phyloP scores from a whole-genome alignment of 1,140 invertebrate genomes.

The Aethina tumida region DNA sequence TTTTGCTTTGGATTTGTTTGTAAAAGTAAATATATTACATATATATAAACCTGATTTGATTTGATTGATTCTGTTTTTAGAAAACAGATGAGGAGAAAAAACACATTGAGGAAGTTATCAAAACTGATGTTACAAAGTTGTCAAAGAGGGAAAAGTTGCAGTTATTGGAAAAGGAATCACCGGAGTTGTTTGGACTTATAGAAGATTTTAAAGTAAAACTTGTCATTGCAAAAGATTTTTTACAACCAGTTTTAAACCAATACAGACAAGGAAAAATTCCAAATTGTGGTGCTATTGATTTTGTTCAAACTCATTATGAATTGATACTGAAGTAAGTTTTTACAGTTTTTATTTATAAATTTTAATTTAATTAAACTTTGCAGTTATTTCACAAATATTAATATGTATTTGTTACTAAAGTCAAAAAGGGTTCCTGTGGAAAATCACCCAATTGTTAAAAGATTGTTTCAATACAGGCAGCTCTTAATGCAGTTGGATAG shows the following conservation, averaged over 20 bases:
- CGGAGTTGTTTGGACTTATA: conserved; percentile 66
- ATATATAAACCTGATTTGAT: conserved; percentile 4
- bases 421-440: conserved; percentile 55
- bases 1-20: conserved; percentile 61
- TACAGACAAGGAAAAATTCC: conserved; percentile 27
- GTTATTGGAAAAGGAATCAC: conserved; percentile 71
- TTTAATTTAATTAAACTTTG: conserved; percentile 21
- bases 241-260: conserved; percentile 57
- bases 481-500: conserved; percentile 62
- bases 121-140: conserved; percentile 65
- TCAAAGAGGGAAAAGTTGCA: conserved; percentile 63
- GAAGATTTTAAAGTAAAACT: conserved; percentile 64
- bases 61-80: conserved; percentile 10
- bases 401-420: conserved; percentile 79
- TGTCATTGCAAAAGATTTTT: conserved; percentile 47
- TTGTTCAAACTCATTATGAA: conserved; percentile 60
- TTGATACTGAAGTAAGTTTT: conserved; percentile 55
- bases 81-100: conserved; percentile 26
- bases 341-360: conserved; percentile 11
- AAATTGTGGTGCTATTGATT: conserved; percentile 48
- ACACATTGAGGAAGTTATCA: conserved; percentile 42
- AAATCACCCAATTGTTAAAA: conserved; percentile 77
- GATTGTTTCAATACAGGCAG: conserved; percentile 69
- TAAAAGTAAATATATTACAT: conserved; percentile 18
- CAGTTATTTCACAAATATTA: conserved; percentile 76